phyloP scores from a whole-genome alignment of 2,113 vertebrate genomes.

The Polypterus senegalus region DNA sequence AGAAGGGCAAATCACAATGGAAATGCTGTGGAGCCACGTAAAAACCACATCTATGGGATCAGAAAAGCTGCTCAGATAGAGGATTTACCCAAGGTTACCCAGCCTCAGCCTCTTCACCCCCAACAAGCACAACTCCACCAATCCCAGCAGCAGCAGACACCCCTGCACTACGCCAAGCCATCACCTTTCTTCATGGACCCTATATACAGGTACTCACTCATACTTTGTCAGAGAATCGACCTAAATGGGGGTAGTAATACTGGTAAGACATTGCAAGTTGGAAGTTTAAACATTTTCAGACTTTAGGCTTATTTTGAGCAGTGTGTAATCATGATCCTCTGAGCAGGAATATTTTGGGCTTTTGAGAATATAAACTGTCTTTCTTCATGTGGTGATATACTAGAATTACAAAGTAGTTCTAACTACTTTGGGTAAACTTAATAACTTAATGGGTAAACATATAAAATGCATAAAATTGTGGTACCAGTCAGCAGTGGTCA shows the following conservation, averaged over 20 bases:
- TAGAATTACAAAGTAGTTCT: too few relatives aligned
- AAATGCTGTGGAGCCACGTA: slow-evolving; percentile 57
- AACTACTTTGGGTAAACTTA: too few relatives aligned
- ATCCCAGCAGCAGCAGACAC: slow-evolving; percentile 68
- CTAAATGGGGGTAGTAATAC: too few relatives aligned
- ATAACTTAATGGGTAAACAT: too few relatives aligned
- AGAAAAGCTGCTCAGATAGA: slow-evolving; percentile 59
- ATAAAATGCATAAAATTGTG: too few relatives aligned
- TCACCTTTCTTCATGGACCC: slow-evolving; percentile 98
- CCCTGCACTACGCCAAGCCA: slow-evolving; percentile 93
- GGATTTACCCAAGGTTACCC: slow-evolving; percentile 56
- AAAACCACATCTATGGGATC: slow-evolving; percentile 71
- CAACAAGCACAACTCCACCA: slow-evolving; percentile 63
- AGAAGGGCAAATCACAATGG: slow-evolving; percentile 78
- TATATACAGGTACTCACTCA: slow-evolving; percentile 96
- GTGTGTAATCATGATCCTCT: too few relatives aligned
- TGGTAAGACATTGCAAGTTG: too few relatives aligned
- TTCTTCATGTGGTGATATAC: too few relatives aligned
- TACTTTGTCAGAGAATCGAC: slow-evolving; percentile 33
- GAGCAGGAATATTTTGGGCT: too few relatives aligned
- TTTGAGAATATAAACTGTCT: too few relatives aligned
- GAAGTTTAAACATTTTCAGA: too few relatives aligned
- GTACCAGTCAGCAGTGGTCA: background rate
- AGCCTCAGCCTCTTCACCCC: slow-evolving; percentile 60
- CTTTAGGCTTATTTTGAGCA: too few relatives aligned